Evolutionary conservation across 2,797 vertebrate genomes (phyloP).

Genomic region (Leptatherina wallacei): DNA sequence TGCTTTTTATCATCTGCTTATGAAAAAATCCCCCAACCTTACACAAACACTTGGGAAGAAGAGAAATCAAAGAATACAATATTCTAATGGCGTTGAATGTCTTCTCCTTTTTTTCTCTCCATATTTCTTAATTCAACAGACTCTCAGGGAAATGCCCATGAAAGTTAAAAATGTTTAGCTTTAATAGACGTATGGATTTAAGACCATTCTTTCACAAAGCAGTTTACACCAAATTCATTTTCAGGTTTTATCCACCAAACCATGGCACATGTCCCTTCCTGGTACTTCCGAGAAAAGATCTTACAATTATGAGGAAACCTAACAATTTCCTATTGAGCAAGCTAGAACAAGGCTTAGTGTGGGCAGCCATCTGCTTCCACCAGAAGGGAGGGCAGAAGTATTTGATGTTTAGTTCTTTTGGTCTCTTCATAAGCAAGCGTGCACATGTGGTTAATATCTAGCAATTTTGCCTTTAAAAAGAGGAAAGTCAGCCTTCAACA

Average conservation of each 20-base stretch:
- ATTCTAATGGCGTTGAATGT: not conserved
- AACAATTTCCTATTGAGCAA: not conserved
- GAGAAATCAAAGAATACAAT: not conserved
- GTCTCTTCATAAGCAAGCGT: not conserved
- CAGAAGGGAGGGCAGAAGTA: not conserved
- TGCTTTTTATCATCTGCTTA: conserved; percentile 53
- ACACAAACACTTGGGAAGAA: not conserved
- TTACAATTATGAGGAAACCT: not conserved
- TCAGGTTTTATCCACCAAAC: not conserved
- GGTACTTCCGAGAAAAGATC: not conserved
- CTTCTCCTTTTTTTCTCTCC: too few species aligned
- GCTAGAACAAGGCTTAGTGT: not conserved
- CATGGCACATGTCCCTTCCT: not conserved
- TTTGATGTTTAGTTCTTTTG: conserved; percentile 1
- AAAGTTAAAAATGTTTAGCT: not conserved
- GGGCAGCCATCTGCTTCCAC: conserved; percentile 8
- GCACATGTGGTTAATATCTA: not conserved
- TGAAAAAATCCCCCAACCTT: not conserved
- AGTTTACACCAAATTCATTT: not conserved
- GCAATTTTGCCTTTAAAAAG: not conserved
- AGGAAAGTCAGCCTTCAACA: not conserved
- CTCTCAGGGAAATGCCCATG: not conserved
- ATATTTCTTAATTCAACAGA: too few species aligned
- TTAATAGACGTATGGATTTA: not conserved
- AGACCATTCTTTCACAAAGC: not conserved